phyloP scores from a whole-genome alignment of 1,140 invertebrate genomes.

The Camponotus vicinus region DNA sequence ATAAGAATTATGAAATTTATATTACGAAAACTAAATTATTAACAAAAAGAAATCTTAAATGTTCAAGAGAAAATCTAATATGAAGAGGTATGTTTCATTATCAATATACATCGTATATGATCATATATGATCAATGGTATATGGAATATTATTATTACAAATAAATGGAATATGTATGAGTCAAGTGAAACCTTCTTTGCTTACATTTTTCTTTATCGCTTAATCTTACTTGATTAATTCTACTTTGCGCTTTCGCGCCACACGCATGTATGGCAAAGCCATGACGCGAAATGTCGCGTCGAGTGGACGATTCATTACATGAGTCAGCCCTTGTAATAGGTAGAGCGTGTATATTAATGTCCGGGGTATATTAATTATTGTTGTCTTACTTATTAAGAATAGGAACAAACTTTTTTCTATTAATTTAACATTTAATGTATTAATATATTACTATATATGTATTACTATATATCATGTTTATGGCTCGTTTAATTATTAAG shows the following conservation, averaged over 20 bases:
- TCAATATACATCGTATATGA: too few relatives aligned
- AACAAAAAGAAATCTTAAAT: too few relatives aligned
- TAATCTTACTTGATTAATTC: conserved; percentile 6
- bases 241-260: conserved; percentile 8
- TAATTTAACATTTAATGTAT: conserved; percentile 19
- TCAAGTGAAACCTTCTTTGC: too few relatives aligned
- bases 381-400: background rate
- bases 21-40: too few relatives aligned
- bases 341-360: conserved; percentile 52
- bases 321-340: conserved; percentile 57
- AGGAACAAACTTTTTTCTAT: conserved; percentile 21
- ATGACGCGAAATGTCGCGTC: background rate
- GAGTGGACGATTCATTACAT: conserved; percentile 47
- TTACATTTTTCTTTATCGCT: background rate
- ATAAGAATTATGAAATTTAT: too few relatives aligned
- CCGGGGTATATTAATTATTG: conserved; percentile 62
- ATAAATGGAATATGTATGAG: too few relatives aligned
- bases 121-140: too few relatives aligned
- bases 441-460: too few relatives aligned
- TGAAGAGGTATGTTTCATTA: too few relatives aligned
- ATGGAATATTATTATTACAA: too few relatives aligned
- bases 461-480: conserved; percentile 1
- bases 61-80: too few relatives aligned
- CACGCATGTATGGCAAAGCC: background rate
- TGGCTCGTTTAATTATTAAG: conserved; percentile 32